Evolutionary conservation across 1,140 invertebrate genomes (phyloP).

Genomic region (Glossosoma conforme): DNA sequence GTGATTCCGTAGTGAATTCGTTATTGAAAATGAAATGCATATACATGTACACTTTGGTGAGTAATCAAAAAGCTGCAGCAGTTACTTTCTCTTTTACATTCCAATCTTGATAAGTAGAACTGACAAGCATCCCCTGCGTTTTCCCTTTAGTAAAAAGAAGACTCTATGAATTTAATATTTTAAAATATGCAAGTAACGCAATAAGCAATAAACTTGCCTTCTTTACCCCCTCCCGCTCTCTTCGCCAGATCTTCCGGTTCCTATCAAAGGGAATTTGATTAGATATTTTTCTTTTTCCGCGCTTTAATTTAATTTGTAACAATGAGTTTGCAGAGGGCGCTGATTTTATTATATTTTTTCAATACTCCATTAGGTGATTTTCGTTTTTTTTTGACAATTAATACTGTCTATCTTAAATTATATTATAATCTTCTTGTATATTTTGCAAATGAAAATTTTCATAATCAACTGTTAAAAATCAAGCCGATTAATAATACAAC

Average conservation of each 20-base stretch:
- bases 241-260: slow-evolving; percentile 1
- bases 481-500: too few relatives aligned
- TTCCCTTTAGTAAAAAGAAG: slow-evolving; percentile 1
- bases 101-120: slow-evolving; percentile 23
- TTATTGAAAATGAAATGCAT: too few relatives aligned
- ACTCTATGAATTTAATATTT: slow-evolving; percentile 26
- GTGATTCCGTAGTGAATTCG: too few relatives aligned
- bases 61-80: slow-evolving; percentile 6
- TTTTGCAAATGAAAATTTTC: too few relatives aligned
- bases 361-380: too few relatives aligned
- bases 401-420: too few relatives aligned
- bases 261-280: slow-evolving; percentile 28
- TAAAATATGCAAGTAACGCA: slow-evolving; percentile 30
- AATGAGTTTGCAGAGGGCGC: slow-evolving; percentile 23
- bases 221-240: slow-evolving; percentile 3
- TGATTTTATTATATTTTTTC: too few relatives aligned
- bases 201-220: slow-evolving; percentile 27
- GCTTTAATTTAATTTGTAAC: slow-evolving; percentile 28
- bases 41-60: background rate
- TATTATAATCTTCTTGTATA: too few relatives aligned
- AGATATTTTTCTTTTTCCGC: slow-evolving; percentile 22
- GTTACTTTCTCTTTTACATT: slow-evolving; percentile 11
- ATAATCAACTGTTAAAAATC: too few relatives aligned
- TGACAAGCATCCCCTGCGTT: slow-evolving; percentile 10
- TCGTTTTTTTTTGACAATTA: too few relatives aligned